Conservation (phyloP, 1,140 invertebrate species). For the Heliconius himera region DNA sequence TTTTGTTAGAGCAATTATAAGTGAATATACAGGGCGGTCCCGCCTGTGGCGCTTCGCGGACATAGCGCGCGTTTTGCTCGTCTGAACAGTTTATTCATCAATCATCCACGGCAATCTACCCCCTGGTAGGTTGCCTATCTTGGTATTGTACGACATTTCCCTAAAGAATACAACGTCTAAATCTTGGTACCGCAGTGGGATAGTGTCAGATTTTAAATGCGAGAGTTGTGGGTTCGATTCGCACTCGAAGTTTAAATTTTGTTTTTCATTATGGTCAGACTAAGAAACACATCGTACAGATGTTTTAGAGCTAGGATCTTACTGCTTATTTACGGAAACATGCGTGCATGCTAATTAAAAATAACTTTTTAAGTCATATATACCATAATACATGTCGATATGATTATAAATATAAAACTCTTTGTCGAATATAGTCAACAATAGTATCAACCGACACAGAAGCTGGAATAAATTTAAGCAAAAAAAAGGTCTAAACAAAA, state of each 20-base stretch:
- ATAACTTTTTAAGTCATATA: too few relatives aligned
- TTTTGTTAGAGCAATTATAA: conserved; percentile 9
- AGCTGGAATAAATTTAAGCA: not conserved
- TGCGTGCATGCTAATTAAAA: too few relatives aligned
- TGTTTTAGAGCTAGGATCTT: too few relatives aligned
- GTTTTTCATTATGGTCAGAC: too few relatives aligned
- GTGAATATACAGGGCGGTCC: not conserved
- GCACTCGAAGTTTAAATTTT: not conserved
- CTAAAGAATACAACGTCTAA: not conserved
- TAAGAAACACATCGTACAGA: too few relatives aligned
- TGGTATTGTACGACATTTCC: not conserved
- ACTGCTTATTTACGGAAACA: too few relatives aligned
- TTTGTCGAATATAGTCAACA: not conserved
- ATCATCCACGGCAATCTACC: conserved; percentile 36
- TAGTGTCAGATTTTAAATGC: not conserved
- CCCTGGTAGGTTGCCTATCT: not conserved
- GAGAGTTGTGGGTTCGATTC: not conserved
- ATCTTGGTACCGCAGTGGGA: not conserved
- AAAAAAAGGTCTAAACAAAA: not conserved
- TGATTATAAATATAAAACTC: not conserved
- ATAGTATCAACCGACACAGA: not conserved
- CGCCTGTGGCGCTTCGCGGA: not conserved
- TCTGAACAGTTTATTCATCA: conserved; percentile 48
- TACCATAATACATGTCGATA: too few relatives aligned
- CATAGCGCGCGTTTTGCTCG: conserved; percentile 32